Evolutionary conservation across 2,888 invertebrate genomes (phyloP).

Genomic region (Archips crataeganus): DNA sequence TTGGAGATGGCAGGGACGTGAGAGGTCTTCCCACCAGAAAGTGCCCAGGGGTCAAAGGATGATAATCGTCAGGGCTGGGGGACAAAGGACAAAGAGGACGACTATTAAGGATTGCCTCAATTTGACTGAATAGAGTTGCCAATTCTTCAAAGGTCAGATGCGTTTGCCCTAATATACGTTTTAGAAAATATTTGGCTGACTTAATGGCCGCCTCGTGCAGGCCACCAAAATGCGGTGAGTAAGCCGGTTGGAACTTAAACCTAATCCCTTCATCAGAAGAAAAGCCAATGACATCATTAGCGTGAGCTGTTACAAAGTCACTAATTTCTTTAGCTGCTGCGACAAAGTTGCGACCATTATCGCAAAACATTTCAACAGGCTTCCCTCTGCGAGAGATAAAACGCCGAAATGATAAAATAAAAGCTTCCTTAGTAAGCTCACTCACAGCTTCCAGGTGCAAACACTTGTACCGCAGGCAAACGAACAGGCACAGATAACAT

Average conservation of each 20-base stretch:
- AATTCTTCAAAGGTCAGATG: conserved; percentile 8
- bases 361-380: background rate
- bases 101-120: conserved; percentile 7
- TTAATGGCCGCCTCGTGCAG: background rate
- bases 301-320: too few species aligned
- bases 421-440: conserved; percentile 16
- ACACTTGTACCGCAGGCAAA: conserved; percentile 35
- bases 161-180: background rate
- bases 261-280: too few species aligned
- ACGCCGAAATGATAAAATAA: conserved; percentile 9
- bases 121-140: conserved; percentile 1
- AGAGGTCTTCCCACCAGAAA: background rate
- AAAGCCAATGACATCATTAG: too few species aligned
- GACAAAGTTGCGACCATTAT: too few species aligned
- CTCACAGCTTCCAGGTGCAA: conserved; percentile 35
- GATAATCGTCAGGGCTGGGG: background rate
- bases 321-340: too few species aligned
- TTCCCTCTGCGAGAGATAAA: conserved; percentile 16
- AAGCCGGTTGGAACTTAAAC: too few species aligned
- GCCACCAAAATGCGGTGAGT: too few species aligned
- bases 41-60: conserved; percentile 4
- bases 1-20: background rate
- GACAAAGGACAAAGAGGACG: conserved; percentile 3
- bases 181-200: background rate
- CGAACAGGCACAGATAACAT: conserved; percentile 5